These are phyloP conservation scores for Nothobranchius kuhntae DNA, from an alignment of 2,113 vertebrate genomes.

Conservation along the genomic window DNA sequence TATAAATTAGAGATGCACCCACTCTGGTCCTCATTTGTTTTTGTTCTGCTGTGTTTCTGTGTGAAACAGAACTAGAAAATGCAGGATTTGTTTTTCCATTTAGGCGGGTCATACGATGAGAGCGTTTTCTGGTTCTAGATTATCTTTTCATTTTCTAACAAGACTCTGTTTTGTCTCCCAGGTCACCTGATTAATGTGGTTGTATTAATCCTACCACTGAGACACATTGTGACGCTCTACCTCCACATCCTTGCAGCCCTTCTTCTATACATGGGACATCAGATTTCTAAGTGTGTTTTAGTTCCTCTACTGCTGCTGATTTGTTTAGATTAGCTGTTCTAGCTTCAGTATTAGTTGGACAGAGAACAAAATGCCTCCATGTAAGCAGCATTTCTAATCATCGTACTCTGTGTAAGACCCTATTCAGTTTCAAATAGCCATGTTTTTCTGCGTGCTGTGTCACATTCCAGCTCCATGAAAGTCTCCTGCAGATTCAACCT, in stretches of 20 bases:
- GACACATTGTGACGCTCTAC: slow-evolving; percentile 84
- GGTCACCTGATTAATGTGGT: slow-evolving; percentile 82
- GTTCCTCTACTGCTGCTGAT: neutral
- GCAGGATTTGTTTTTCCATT: no score
- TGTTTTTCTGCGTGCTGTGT: no score
- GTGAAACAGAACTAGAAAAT: no score
- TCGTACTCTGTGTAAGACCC: no score
- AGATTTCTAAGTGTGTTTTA: slow-evolving; percentile 80
- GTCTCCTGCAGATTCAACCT: no score
- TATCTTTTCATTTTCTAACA: neutral
- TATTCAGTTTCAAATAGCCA: no score
- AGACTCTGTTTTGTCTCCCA: slow-evolving; percentile 42
- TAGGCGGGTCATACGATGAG: no score
- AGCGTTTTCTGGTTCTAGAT: no score
- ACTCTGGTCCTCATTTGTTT: neutral
- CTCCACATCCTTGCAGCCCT: slow-evolving; percentile 81
- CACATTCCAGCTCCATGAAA: no score
- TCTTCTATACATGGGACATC: slow-evolving; percentile 83
- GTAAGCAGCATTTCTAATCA: no score
- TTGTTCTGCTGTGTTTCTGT: no score
- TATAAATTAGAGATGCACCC: neutral
- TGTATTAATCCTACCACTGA: slow-evolving; percentile 81
- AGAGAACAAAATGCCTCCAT: no score
- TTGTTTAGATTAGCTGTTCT: neutral
- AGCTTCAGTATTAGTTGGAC: neutral